These are phyloP conservation scores for Archilochus colubris DNA, from an alignment of 2,113 vertebrate genomes.

Conservation along the genomic window DNA sequence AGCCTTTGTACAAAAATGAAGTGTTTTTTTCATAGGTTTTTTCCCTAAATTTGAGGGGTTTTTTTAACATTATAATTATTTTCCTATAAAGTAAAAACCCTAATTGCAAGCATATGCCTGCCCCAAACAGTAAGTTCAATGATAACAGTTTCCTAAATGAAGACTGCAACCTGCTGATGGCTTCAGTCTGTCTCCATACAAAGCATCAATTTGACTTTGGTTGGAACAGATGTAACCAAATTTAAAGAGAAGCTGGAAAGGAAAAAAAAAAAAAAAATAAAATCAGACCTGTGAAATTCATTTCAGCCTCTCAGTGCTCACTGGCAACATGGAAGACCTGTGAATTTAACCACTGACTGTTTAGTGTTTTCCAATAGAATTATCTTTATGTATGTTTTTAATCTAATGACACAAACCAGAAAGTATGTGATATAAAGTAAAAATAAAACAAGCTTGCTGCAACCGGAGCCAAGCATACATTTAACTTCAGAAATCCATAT, in stretches of 20 bases:
- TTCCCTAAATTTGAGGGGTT: not conserved
- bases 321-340: not conserved
- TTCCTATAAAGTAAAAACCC: not conserved
- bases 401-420: not conserved
- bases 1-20: not conserved
- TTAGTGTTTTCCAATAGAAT: not conserved
- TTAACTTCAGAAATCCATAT: not conserved
- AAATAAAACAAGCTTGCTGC: not conserved
- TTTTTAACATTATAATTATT: not conserved
- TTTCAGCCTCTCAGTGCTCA: not conserved
- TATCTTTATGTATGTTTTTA: not conserved
- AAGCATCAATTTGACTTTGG: slow-evolving; percentile 18
- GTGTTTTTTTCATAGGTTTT: not conserved
- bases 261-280: not conserved
- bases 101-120: not conserved
- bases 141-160: not conserved
- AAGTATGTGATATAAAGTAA: not conserved
- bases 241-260: not conserved
- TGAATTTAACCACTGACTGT: not conserved
- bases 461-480: not conserved
- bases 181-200: not conserved
- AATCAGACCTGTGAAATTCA: not conserved
- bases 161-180: not conserved
- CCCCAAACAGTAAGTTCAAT: not conserved
- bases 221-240: not conserved